Percentiles rank a stretch among this genome's conserved stretches.
Conservation (phyloP, 2,113 vertebrate species). For the Malurus elegans region DNA sequence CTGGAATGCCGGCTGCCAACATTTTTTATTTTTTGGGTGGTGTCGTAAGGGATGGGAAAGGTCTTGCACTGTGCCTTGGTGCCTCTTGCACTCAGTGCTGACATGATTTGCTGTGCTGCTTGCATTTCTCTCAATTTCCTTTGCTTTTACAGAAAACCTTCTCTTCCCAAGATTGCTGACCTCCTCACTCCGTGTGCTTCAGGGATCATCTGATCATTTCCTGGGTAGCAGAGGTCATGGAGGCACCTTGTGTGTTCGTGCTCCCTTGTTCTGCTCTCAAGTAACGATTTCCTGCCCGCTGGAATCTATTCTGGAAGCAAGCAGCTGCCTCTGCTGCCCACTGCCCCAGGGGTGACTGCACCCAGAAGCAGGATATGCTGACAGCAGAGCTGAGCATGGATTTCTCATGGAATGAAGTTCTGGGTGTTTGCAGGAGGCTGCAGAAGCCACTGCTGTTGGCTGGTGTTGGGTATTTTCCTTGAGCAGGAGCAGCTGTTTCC, state of each 20-base stretch:
- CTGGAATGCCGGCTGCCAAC: neutral
- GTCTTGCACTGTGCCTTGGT: neutral
- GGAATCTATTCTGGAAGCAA: neutral
- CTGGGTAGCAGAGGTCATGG: neutral
- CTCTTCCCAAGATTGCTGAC: neutral
- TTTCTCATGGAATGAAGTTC: neutral
- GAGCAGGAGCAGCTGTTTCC: neutral
- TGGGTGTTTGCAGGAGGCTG: neutral
- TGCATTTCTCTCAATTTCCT: neutral
- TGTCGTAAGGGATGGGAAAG: neutral
- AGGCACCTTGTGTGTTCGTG: fast-evolving
- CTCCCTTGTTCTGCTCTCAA: neutral
- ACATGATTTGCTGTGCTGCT: neutral
- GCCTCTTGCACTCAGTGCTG: neutral
- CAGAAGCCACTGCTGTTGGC: neutral
- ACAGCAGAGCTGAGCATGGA: neutral
- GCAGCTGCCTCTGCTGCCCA: neutral
- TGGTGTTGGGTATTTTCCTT: neutral
- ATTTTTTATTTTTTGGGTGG: neutral
- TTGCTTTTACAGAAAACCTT: neutral
- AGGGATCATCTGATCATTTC: neutral
- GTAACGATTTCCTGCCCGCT: fast-evolving
- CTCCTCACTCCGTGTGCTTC: fast-evolving
- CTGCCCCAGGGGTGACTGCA: neutral
- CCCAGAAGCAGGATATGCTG: neutral